Evolutionary conservation across 1,140 invertebrate genomes (phyloP), one percentile per base, ranked within the genome.

Genomic region (Reticulitermes speratus): DNA sequence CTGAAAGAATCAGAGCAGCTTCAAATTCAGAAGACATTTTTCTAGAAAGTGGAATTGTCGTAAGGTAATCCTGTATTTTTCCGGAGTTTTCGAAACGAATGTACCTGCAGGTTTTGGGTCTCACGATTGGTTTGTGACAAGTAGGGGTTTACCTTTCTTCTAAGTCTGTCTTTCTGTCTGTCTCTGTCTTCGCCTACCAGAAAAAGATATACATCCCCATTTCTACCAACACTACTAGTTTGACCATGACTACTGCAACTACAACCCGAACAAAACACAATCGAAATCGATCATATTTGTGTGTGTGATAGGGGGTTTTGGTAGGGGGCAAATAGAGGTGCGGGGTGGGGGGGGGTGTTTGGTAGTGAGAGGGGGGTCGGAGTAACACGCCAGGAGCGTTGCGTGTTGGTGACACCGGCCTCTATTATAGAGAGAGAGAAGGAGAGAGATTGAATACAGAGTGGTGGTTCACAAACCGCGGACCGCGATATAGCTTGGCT

Each of bases 251-350:
- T 30, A 75, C 25, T 30, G n/a, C 65, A n/a, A 75, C 25, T 75
- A 16, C 25, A 6, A 30, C 3, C 65, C 65, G 65, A 55, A 75
- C 65, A 75, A 75, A 75, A 75, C 65, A 75, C 65, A 75, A 75
- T 75, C 25, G 3, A 75, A 75, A 75, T 75, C 65, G 65, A 75
- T 75, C 65, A 75, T 75, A 75, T 75, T 75, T 75, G 65, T 75
- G 65, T 69, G 65, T 30, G 65, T 75, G 65, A 75, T 75, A 75
- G 65, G 65, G 65, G 52, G 14, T 55, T 55, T 55, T 12, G 52
- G 14, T 21, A 12, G 19, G 52, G 52, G 52, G 52, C 19, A 16
- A 55, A 55, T 19, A 55, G 52, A 16, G 11, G 52, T 11, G 45
- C 45, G 14, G 45, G 38, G 45, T 2, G 45, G 45, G 2, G 14